phyloP scores from a whole-genome alignment of 2,888 invertebrate genomes.

The Coleophora flavipennella region DNA sequence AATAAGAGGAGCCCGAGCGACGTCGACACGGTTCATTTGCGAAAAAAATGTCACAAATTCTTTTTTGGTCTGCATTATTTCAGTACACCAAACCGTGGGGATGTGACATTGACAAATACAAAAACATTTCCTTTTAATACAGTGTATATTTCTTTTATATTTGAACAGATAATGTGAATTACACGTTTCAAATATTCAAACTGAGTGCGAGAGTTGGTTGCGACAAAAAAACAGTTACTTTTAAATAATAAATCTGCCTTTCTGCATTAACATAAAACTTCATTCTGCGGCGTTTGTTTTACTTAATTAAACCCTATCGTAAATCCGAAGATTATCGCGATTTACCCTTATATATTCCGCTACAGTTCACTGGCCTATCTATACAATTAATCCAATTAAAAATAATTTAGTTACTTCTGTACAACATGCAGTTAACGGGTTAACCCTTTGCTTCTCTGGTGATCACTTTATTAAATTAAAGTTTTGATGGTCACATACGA shows the following conservation, averaged over 20 bases:
- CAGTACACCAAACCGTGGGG: conserved; percentile 30
- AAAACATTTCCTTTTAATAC: conserved; percentile 58
- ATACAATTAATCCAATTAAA: conserved; percentile 48
- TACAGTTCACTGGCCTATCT: conserved; percentile 37
- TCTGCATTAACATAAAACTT: neutral
- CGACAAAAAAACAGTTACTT: neutral
- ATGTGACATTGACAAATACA: conserved; percentile 68
- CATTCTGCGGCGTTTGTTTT: too few species aligned
- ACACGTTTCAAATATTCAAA: conserved; percentile 35
- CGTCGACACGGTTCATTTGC: conserved; percentile 63
- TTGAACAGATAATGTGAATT: conserved; percentile 60
- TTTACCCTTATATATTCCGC: conserved; percentile 52
- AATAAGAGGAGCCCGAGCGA: conserved; percentile 54
- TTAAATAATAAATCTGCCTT: neutral
- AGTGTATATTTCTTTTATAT: conserved; percentile 49
- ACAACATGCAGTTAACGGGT: conserved; percentile 29
- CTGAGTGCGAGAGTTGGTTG: conserved; percentile 3
- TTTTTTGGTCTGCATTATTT: conserved; percentile 39
- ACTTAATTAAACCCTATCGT: neutral
- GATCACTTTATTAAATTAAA: too few species aligned
- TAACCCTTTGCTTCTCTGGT: conserved; percentile 36
- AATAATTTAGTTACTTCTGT: conserved; percentile 49
- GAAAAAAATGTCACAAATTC: conserved; percentile 59
- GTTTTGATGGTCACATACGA: too few species aligned
- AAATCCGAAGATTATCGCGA: conserved; percentile 21